phyloP scores from a whole-genome alignment of 2,113 vertebrate genomes.

The Pseudonaja textilis region DNA sequence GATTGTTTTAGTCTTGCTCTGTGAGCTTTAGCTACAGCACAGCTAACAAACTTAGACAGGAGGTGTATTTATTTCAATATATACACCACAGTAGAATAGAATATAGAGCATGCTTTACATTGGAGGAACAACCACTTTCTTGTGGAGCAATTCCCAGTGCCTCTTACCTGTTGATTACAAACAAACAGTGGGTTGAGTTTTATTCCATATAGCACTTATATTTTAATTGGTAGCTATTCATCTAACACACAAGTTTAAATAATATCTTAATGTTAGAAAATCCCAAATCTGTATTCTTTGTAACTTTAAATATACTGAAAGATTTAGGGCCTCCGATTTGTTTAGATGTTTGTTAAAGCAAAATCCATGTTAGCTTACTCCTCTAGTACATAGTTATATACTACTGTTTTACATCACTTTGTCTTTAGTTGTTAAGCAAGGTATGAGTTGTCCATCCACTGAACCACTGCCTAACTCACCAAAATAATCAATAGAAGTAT shows the following conservation, averaged over 20 bases:
- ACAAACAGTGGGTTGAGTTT: background rate
- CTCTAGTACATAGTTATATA: background rate
- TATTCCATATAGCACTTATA: background rate
- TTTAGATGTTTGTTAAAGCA: background rate
- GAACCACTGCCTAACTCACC: background rate
- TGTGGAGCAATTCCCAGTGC: background rate
- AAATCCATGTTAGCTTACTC: background rate
- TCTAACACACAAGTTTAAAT: background rate
- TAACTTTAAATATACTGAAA: background rate
- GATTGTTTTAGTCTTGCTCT: background rate
- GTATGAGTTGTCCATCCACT: background rate
- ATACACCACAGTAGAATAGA: background rate
- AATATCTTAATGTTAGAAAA: background rate
- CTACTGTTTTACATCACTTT: background rate
- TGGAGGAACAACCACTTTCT: background rate
- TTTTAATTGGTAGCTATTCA: background rate
- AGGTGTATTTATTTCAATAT: background rate
- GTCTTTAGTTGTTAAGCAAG: background rate
- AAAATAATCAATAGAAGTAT: background rate
- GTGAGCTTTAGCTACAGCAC: background rate
- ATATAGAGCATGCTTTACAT: background rate
- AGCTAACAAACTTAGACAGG: background rate
- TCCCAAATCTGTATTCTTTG: background rate
- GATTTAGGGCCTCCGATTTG: background rate
- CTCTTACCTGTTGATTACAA: background rate